These are phyloP conservation scores for Palythoa grandiflora DNA, from an alignment of 92 coral and sea anemone genomes.

Conservation along the genomic window DNA sequence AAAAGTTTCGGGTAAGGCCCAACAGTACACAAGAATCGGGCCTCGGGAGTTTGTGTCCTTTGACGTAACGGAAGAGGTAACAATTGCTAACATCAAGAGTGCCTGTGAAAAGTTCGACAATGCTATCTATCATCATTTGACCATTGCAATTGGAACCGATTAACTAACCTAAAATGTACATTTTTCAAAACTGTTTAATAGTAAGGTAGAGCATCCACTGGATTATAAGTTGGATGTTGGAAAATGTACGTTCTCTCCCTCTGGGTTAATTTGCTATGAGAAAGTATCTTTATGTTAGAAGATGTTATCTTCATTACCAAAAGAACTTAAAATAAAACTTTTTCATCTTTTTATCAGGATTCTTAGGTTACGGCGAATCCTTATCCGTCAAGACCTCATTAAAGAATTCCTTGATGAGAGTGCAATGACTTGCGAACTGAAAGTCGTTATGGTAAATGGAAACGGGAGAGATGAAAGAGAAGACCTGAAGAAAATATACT, in stretches of 20 bases:
- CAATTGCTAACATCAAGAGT: background rate
- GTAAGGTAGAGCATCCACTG: too few relatives aligned
- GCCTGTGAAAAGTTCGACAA: slow-evolving; percentile 7
- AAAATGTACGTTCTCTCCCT: too few relatives aligned
- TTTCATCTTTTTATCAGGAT: slow-evolving; percentile 43
- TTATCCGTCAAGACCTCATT: slow-evolving; percentile 59
- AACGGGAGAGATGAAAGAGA: too few relatives aligned
- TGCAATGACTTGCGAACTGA: slow-evolving; percentile 42
- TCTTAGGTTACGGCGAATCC: slow-evolving; percentile 55
- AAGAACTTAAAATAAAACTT: background rate
- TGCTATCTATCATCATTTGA: too few relatives aligned
- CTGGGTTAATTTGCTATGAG: too few relatives aligned
- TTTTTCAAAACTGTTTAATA: too few relatives aligned
- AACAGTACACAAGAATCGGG: slow-evolving; percentile 37
- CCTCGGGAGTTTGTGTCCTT: slow-evolving; percentile 44
- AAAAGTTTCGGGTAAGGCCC: slow-evolving; percentile 50
- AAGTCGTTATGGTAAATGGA: slow-evolving; percentile 45
- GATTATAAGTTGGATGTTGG: too few relatives aligned
- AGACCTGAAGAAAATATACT: background rate
- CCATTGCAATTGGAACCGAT: too few relatives aligned
- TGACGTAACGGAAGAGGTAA: slow-evolving; percentile 24
- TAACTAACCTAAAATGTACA: too few relatives aligned
- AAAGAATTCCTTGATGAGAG: slow-evolving; percentile 52
- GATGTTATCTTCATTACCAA: too few relatives aligned
- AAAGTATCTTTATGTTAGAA: too few relatives aligned